A percentile compares a stretch with the other conserved stretches of the same genome.
phyloP scores from a whole-genome alignment of 2,888 invertebrate species.

The Acleris sparsana region DNA sequence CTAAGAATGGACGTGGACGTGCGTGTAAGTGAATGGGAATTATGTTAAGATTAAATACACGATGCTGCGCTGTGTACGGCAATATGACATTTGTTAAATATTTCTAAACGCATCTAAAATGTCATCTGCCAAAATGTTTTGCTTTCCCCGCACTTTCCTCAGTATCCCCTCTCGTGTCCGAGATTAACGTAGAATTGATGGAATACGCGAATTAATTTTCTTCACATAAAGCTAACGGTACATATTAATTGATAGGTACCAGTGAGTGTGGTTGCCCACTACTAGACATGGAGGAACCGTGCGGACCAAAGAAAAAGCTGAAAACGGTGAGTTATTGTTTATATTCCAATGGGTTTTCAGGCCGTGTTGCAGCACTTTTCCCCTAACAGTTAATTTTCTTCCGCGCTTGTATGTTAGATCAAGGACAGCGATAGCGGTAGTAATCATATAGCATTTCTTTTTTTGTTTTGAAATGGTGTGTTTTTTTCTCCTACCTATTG shows the following conservation, averaged over 20 bases:
- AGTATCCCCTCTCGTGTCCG: background rate
- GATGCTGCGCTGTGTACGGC: background rate
- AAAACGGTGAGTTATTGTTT: constrained; percentile 68
- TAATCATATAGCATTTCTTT: background rate
- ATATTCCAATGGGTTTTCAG: background rate
- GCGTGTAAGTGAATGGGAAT: background rate
- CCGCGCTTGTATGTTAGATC: background rate
- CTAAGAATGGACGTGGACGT: background rate
- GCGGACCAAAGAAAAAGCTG: constrained; percentile 74
- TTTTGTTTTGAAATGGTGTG: background rate
- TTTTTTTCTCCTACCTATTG: background rate
- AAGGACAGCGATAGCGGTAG: background rate
- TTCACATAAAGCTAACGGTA: constrained; percentile 17
- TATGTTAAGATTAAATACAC: background rate
- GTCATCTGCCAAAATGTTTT: constrained; percentile 19
- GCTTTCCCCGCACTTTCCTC: constrained; percentile 1
- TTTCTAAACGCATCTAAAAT: constrained; percentile 10
- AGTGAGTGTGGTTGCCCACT: constrained; percentile 12
- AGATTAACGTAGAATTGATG: constrained; percentile 5
- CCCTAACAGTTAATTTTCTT: background rate
- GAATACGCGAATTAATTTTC: constrained; percentile 4
- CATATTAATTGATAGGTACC: background rate
- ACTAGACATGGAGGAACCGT: constrained; percentile 65
- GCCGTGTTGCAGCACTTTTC: constrained; percentile 9
- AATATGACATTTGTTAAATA: no score